Evolutionary conservation across 2,888 invertebrate genomes (phyloP).

Genomic region (Schizotus pectinicornis): DNA sequence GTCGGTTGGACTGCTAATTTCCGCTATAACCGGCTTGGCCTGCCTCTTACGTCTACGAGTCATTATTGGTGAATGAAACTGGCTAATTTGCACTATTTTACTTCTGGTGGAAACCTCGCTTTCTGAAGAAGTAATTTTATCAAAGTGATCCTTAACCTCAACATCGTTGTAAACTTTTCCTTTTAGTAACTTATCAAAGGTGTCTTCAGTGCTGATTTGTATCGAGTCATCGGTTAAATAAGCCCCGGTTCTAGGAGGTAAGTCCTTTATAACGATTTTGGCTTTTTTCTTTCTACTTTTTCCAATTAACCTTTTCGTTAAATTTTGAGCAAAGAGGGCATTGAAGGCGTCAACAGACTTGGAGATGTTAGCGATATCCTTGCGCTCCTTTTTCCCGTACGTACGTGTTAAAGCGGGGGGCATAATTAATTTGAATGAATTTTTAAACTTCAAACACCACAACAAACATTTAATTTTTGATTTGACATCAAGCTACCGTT

Average conservation of each 20-base stretch:
- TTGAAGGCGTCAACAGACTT: slow-evolving; percentile 16
- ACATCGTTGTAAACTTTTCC: slow-evolving; percentile 26
- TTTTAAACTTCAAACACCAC: neutral
- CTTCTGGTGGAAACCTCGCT: slow-evolving; percentile 9
- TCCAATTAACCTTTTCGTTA: slow-evolving; percentile 8
- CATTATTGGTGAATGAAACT: slow-evolving; percentile 7
- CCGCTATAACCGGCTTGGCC: neutral
- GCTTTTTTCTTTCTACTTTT: slow-evolving; percentile 1
- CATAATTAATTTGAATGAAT: neutral
- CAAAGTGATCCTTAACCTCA: slow-evolving; percentile 3
- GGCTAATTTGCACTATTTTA: slow-evolving; percentile 4
- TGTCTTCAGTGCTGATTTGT: slow-evolving; percentile 37
- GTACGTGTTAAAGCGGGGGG: slow-evolving; percentile 2
- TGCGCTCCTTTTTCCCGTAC: slow-evolving; percentile 6
- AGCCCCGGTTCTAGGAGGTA: slow-evolving; percentile 6
- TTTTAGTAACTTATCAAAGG: slow-evolving; percentile 44
- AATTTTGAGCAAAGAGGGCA: slow-evolving; percentile 16
- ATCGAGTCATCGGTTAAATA: slow-evolving; percentile 38
- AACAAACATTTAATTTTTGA: too few species aligned
- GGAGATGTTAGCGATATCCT: neutral
- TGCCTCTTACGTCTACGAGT: slow-evolving; percentile 1
- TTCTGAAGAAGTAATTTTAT: slow-evolving; percentile 11
- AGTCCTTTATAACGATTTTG: slow-evolving; percentile 7
- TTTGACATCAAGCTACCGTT: too few species aligned
- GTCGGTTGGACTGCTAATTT: neutral